Percentiles rank a stretch among this genome's conserved stretches.
These are phyloP conservation scores for Tribolium freemani DNA, from an alignment of 2,888 invertebrate genomes.

Conservation along the genomic window DNA sequence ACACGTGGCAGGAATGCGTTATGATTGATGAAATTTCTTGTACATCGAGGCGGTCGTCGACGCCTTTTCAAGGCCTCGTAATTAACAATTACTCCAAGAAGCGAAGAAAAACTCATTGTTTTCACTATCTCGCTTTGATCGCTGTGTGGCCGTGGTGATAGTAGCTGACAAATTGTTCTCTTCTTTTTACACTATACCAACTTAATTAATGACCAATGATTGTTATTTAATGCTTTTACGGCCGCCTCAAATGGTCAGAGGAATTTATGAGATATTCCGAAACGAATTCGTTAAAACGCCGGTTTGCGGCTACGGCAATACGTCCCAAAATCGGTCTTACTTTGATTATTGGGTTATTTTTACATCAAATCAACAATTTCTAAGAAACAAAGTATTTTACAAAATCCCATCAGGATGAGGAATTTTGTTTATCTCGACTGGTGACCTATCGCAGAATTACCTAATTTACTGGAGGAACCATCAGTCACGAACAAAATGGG, in stretches of 20 bases:
- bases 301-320: too few species aligned
- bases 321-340: neutral
- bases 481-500: neutral
- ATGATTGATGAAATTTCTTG: conserved; percentile 34
- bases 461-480: neutral
- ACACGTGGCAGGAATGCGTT: conserved; percentile 31
- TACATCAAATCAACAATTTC: neutral
- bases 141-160: neutral
- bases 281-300: conserved; percentile 11
- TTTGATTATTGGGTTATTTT: neutral
- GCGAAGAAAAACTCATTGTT: conserved; percentile 15
- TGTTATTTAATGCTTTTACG: conserved; percentile 21
- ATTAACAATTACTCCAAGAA: conserved; percentile 26
- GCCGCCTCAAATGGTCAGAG: neutral
- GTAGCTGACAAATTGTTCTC: conserved; percentile 10
- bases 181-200: neutral
- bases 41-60: conserved; percentile 27
- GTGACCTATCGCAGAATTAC: neutral
- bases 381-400: too few species aligned
- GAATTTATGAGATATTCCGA: conserved; percentile 13
- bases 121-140: neutral
- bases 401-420: too few species aligned
- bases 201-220: conserved; percentile 11
- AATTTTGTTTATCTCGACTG: neutral
- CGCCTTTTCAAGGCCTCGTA: conserved; percentile 24